Base-by-base conservation (phyloP, 2,797 vertebrate species). In the Chromobotia macracanthus region DNA sequence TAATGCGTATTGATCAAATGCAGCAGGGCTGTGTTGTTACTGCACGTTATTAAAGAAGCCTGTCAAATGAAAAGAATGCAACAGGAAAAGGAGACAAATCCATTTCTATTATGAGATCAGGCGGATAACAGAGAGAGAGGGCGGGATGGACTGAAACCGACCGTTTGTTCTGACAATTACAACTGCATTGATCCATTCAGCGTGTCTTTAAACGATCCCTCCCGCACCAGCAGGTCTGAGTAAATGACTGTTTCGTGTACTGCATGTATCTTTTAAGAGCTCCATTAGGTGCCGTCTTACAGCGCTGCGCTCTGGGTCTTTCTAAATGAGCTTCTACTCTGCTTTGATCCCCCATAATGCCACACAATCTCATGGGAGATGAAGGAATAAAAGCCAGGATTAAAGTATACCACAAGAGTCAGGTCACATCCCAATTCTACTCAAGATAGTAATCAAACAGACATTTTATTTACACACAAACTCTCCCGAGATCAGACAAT, bases 271-370 rank as follows among this genome's bases (percentile, higher is more conserved):
- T 71, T 70, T 80, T 80, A 82, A 83, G 81, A 72, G 77, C 81
- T 83, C 69, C 72, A 82, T 63, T 63, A 80, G 76, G 64, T 74
- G 21, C 64, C 31, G 63, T 65, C 75, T 73, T 83, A 81, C 71
- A 68, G 53, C 23, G 50, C 55, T 21, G 23, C 12, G 19, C 19
- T 19, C 69, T 44, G 80, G 61, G 76, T 72, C 74, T 73, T 72
- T 64, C 82, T 82, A 82, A 84, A 84, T 73, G 81, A 80, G 72
- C 51, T 64, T 35, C 77, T 58, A 25, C 77, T 83, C 79, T 63
- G 73, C 81, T 83, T 86, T 86, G 83, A 86, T 86, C 77, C 72
- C 38, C 38, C 23, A 46, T 81, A 80, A 86, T 80, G 68, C 83
- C 69, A 31, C 44, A 12, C 64, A 61, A 78, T 79, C 83, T 84